Evolutionary conservation across 2,797 vertebrate genomes (phyloP).

Genomic region (Phoeniculus purpureus): DNA sequence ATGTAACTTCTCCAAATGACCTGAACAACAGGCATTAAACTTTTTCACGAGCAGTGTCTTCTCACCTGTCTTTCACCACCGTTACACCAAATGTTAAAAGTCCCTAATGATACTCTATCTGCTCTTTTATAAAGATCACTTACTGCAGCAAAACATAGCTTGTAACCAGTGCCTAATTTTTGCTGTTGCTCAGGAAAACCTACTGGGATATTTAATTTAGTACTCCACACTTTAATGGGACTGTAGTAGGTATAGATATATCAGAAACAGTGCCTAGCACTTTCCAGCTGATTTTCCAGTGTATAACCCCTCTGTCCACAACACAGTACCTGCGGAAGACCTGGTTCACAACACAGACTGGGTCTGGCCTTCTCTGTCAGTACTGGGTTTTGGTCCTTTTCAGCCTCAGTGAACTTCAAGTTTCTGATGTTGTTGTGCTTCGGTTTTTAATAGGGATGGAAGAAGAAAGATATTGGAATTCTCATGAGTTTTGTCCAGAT

Average conservation of each 20-base stretch:
- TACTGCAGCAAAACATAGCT: not conserved
- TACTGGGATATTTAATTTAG: not conserved
- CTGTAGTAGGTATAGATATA: not conserved
- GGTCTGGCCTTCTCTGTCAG: not conserved
- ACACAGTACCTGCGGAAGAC: fast-evolving
- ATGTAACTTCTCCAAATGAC: not conserved
- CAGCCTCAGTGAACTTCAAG: not conserved
- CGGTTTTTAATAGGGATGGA: not conserved
- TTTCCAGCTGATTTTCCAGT: not conserved
- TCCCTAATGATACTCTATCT: not conserved
- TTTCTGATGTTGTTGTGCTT: not conserved
- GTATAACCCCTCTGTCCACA: not conserved
- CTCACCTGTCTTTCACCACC: not conserved
- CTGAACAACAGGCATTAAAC: not conserved
- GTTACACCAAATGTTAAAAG: not conserved
- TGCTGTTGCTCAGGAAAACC: not conserved
- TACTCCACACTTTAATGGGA: not conserved
- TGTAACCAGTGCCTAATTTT: not conserved
- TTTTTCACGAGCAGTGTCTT: not conserved
- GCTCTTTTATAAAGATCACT: not conserved
- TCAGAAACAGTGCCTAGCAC: not conserved
- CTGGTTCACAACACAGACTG: not conserved
- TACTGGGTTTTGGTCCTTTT: not conserved
- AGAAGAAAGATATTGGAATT: not conserved
- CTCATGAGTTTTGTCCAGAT: not conserved